A percentile compares a stretch with the other conserved stretches of the same genome.
Conservation (phyloP, 2,113 vertebrate species). For the Rhombomys opimus region DNA sequence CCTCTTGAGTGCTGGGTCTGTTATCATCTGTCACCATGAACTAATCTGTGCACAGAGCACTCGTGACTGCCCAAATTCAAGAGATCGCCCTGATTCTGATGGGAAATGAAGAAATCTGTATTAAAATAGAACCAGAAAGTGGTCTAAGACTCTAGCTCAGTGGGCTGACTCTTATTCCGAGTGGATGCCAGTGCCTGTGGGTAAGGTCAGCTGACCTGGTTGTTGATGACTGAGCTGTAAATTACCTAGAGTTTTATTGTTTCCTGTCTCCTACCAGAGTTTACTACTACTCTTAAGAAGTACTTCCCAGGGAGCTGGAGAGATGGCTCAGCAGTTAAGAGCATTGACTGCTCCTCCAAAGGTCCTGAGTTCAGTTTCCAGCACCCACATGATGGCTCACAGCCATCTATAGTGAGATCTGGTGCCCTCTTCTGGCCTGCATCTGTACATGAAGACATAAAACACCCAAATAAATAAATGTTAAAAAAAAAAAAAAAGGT, state of each 20-base stretch:
- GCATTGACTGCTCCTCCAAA: too few species aligned
- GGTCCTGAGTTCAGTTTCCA: too few species aligned
- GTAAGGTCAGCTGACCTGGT: neutral
- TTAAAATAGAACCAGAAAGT: constrained; percentile 33
- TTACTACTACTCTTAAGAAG: neutral
- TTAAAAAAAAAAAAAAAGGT: neutral
- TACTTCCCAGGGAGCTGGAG: too few species aligned
- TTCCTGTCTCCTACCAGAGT: neutral
- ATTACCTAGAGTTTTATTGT: neutral
- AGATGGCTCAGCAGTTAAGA: too few species aligned
- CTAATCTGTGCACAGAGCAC: neutral
- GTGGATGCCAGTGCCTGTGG: neutral
- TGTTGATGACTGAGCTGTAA: neutral
- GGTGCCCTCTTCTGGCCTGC: too few species aligned
- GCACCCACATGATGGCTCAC: too few species aligned
- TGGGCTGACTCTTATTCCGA: neutral
- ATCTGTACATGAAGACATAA: too few species aligned
- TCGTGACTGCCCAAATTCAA: constrained; percentile 36
- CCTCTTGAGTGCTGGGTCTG: neutral
- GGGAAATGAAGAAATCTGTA: neutral
- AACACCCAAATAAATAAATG: too few species aligned
- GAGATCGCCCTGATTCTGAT: constrained; percentile 25
- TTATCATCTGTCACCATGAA: neutral
- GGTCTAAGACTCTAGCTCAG: neutral
- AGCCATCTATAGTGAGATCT: too few species aligned